phyloP scores from a whole-genome alignment of 2,797 vertebrate species.

The Sebastes iracundus region DNA sequence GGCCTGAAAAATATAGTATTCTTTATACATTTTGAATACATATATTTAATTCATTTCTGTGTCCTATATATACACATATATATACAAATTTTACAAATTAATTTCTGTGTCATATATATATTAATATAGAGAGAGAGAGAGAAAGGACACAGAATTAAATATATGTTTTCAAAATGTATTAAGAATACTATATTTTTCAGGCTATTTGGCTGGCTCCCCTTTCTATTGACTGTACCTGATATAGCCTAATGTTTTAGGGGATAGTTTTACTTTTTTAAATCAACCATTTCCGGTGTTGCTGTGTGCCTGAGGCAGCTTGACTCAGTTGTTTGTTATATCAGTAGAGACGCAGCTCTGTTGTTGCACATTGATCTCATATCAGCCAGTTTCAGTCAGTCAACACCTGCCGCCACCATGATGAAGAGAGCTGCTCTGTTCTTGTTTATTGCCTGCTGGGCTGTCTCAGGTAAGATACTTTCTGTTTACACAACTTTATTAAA shows the following conservation, averaged over 20 bases:
- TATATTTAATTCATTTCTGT: not conserved
- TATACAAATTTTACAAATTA: too few species aligned
- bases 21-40: not conserved
- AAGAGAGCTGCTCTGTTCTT: conserved; percentile 22
- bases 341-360: not conserved
- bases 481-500: not conserved
- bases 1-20: not conserved
- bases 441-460: conserved; percentile 21
- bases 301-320: too few species aligned
- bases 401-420: conserved; percentile 59
- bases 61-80: not conserved
- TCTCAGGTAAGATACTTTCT: conserved; percentile 56
- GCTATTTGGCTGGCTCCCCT: not conserved
- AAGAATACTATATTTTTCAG: not conserved
- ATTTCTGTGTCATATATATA: too few species aligned
- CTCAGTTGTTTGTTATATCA: not conserved
- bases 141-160: not conserved
- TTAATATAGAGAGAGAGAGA: too few species aligned
- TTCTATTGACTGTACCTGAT: not conserved
- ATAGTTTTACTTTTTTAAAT: not conserved
- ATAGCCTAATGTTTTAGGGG: too few species aligned
- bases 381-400: too few species aligned
- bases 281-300: not conserved
- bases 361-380: not conserved
- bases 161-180: not conserved